phyloP scores from a whole-genome alignment of 2,113 vertebrate species.

The Trematomus loennbergii region DNA sequence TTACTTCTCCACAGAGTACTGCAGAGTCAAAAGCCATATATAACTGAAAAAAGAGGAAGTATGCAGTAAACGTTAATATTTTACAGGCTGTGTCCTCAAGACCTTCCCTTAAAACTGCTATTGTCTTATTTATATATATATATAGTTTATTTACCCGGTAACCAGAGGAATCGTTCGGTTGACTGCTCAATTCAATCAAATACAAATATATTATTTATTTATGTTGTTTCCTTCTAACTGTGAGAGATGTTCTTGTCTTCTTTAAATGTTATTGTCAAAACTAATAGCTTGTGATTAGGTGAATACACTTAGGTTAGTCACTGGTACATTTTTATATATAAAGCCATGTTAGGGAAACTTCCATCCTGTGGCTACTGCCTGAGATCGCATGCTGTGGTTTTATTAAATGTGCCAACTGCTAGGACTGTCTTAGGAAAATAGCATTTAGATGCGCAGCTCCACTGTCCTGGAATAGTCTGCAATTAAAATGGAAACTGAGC shows the following conservation, averaged over 20 bases:
- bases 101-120: background rate
- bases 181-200: background rate
- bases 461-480: too few species aligned
- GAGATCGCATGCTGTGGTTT: too few species aligned
- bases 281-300: background rate
- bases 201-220: background rate
- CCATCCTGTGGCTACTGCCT: too few species aligned
- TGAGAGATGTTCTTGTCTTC: background rate
- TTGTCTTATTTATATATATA: background rate
- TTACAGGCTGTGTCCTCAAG: background rate
- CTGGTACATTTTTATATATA: too few species aligned
- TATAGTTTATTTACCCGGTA: background rate
- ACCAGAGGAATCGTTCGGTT: background rate
- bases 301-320: background rate
- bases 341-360: too few species aligned
- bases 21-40: background rate
- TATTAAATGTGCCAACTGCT: too few species aligned
- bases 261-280: background rate
- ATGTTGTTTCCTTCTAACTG: background rate
- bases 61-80: slow-evolving; percentile 45
- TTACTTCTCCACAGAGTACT: background rate
- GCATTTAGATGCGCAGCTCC: too few species aligned
- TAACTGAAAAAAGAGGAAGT: background rate
- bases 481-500: too few species aligned
- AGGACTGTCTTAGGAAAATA: too few species aligned